phyloP scores from a whole-genome alignment of 2,888 invertebrate species.

The Boloria euphrosyne region DNA sequence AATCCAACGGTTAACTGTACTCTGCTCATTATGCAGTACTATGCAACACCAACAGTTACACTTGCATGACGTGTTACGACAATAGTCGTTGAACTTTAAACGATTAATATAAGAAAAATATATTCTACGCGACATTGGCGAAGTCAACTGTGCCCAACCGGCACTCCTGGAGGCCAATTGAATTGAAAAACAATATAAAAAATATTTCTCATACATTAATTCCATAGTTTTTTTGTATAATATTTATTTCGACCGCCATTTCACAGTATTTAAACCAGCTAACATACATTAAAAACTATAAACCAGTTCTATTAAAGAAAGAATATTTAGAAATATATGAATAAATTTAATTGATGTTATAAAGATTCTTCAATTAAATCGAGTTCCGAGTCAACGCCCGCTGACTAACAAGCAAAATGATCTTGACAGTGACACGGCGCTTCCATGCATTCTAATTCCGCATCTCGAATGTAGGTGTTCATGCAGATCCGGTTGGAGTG shows the following conservation, averaged over 20 bases:
- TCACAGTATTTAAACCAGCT: too few relatives aligned
- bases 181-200: not conserved
- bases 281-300: too few relatives aligned
- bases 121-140: too few relatives aligned
- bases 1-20: slow-evolving; percentile 29
- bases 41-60: slow-evolving; percentile 21
- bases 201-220: not conserved
- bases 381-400: slow-evolving; percentile 29
- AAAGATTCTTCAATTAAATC: not conserved
- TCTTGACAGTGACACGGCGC: slow-evolving; percentile 35
- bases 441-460: slow-evolving; percentile 41
- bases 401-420: not conserved
- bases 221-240: too few relatives aligned
- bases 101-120: not conserved
- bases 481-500: slow-evolving; percentile 58
- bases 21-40: slow-evolving; percentile 26
- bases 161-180: too few relatives aligned
- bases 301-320: too few relatives aligned
- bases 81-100: not conserved
- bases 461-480: slow-evolving; percentile 35
- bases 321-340: too few relatives aligned
- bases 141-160: too few relatives aligned
- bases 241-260: too few relatives aligned
- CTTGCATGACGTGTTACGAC: slow-evolving; percentile 4
- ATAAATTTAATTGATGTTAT: too few relatives aligned